These are phyloP conservation scores for Chlorospingus semifuscus DNA, from an alignment of 2,797 vertebrate species.

Conservation along the genomic window DNA sequence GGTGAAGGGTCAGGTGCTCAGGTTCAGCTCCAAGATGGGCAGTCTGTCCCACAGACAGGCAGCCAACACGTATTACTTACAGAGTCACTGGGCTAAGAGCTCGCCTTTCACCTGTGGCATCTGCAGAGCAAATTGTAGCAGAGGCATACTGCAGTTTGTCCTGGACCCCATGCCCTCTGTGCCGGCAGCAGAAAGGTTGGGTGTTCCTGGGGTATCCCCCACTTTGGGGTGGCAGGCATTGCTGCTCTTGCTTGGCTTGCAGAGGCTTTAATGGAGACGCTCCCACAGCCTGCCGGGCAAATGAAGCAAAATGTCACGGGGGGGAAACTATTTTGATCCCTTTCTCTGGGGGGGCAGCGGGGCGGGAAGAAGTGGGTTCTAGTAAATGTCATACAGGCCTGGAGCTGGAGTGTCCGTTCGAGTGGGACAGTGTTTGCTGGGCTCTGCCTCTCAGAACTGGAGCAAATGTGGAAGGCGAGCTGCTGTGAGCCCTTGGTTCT, in stretches of 20 bases:
- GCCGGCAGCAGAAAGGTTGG: not conserved
- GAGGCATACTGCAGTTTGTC: not conserved
- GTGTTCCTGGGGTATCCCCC: not conserved
- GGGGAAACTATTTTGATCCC: constrained; percentile 45
- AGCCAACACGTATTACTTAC: constrained; percentile 22
- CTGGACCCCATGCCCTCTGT: not conserved
- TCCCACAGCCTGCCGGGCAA: constrained; percentile 17
- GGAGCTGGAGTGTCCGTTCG: not conserved
- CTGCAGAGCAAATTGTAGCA: not conserved
- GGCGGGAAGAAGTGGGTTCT: constrained; percentile 21
- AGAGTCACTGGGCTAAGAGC: not conserved
- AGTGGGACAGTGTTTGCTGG: not conserved
- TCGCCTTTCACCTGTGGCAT: constrained; percentile 3
- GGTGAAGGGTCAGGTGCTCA: not conserved
- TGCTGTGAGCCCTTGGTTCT: not conserved
- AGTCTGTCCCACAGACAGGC: not conserved
- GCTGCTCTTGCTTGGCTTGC: not conserved
- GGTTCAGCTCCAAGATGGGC: not conserved
- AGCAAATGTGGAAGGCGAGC: constrained; percentile 1
- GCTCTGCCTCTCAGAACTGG: not conserved
- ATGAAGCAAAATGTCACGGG: constrained; percentile 45
- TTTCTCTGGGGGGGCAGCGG: constrained; percentile 22
- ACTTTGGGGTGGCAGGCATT: not conserved
- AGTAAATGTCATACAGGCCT: constrained; percentile 36
- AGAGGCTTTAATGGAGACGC: not conserved